A percentile compares a stretch with the other conserved stretches of the same genome.
These are phyloP conservation scores for Holacanthus passer DNA, from an alignment of 2,113 vertebrate genomes.

Conservation along the genomic window DNA sequence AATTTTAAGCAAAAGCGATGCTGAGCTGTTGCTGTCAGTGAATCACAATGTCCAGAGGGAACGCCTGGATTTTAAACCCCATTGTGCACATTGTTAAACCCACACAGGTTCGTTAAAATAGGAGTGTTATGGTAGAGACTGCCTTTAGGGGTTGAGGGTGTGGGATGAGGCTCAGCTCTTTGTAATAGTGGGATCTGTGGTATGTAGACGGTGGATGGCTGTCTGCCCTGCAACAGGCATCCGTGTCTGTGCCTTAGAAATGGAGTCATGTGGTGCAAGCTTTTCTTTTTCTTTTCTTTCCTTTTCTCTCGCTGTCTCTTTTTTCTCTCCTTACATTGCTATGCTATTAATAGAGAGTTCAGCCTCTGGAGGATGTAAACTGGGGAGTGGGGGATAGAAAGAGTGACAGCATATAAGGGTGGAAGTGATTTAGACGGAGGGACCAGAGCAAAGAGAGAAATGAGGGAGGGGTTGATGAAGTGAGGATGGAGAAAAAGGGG, in stretches of 20 bases:
- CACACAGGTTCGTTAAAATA: slow-evolving; percentile 74
- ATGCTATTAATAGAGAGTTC: slow-evolving; percentile 72
- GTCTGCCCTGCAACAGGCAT: slow-evolving; percentile 65
- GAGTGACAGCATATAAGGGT: slow-evolving; percentile 22
- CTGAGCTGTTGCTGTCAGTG: slow-evolving; percentile 56
- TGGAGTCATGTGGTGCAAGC: slow-evolving; percentile 26
- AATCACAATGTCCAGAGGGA: slow-evolving; percentile 71
- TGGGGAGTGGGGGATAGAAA: slow-evolving; percentile 33
- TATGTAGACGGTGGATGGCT: slow-evolving; percentile 45
- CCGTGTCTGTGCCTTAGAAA: slow-evolving; percentile 43
- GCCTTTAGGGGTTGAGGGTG: slow-evolving; percentile 64
- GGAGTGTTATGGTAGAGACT: slow-evolving; percentile 56
- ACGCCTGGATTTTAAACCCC: slow-evolving; percentile 68
- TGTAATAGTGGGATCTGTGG: slow-evolving; percentile 62
- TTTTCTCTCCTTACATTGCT: slow-evolving; percentile 12
- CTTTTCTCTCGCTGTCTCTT: not conserved
- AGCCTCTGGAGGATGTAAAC: slow-evolving; percentile 63
- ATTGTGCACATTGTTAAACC: slow-evolving; percentile 76
- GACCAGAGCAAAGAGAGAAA: slow-evolving; percentile 39
- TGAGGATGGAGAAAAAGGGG: slow-evolving; percentile 21
- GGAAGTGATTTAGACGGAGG: slow-evolving; percentile 37
- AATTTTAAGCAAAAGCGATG: slow-evolving; percentile 55
- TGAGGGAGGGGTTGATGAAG: slow-evolving; percentile 38
- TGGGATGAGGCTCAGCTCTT: slow-evolving; percentile 60
- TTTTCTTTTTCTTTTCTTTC: not conserved